Percentiles rank a stretch among this genome's conserved stretches.
Conservation (phyloP, 2,888 invertebrate species). For the Anagyrus pseudococci region DNA sequence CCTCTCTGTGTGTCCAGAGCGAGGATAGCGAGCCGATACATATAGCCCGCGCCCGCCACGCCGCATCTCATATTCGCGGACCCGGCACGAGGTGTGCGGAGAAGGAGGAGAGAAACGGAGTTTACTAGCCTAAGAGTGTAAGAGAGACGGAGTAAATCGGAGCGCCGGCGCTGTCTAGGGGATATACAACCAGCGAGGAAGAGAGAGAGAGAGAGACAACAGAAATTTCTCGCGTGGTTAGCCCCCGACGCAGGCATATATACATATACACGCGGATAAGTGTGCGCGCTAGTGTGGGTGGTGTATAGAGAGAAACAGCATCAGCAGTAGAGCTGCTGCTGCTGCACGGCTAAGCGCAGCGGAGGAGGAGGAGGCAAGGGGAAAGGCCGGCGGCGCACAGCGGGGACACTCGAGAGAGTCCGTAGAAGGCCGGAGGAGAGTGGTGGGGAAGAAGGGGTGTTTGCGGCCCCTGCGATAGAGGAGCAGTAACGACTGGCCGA, state of each 20-base stretch:
- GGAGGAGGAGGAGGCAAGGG: background rate
- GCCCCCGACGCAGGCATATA: background rate
- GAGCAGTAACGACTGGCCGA: background rate
- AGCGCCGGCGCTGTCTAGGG: slow-evolving; percentile 6
- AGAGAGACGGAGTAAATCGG: no score
- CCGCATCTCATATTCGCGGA: slow-evolving; percentile 9
- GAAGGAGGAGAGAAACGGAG: slow-evolving; percentile 7
- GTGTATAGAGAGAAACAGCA: no score
- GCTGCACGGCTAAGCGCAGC: no score
- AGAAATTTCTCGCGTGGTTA: slow-evolving; percentile 27
- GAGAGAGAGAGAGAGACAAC: slow-evolving; percentile 22
- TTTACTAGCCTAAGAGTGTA: no score
- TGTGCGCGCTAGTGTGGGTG: background rate
- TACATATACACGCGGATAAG: background rate
- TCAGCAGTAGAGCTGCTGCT: no score
- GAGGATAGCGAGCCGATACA: slow-evolving; percentile 8
- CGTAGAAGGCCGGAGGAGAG: background rate
- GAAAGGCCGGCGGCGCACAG: background rate
- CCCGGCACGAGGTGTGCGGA: background rate
- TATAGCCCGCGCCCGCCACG: background rate
- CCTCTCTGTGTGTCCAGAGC: slow-evolving; percentile 14
- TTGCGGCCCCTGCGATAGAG: no score
- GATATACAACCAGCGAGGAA: background rate
- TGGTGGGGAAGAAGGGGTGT: background rate
- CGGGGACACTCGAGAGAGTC: background rate